A percentile compares a stretch with the other conserved stretches of the same genome.
Conservation (phyloP, 2,113 vertebrate species). For the Colaptes auratus region DNA sequence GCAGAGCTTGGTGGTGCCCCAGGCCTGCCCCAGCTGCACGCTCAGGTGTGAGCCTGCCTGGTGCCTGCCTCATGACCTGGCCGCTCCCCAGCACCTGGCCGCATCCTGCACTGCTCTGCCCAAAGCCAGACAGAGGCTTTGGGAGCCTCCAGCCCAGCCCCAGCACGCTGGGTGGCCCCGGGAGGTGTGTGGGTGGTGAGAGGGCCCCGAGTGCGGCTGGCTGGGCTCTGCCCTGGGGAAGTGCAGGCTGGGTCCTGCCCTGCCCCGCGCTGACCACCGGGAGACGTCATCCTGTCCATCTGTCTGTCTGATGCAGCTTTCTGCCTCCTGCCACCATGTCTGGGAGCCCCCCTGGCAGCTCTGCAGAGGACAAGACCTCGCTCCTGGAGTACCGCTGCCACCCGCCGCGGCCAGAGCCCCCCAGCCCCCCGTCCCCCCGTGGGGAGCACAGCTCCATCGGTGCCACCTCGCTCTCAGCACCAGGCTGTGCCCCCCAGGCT, state of each 20-base stretch:
- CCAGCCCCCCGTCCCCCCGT: rapidly evolving
- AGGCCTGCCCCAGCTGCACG: rapidly evolving
- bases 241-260: rapidly evolving
- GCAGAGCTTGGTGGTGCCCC: rapidly evolving
- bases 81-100: background rate
- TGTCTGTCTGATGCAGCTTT: background rate
- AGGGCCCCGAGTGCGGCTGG: rapidly evolving
- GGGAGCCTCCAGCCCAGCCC: background rate
- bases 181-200: rapidly evolving
- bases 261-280: background rate
- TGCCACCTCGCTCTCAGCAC: rapidly evolving
- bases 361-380: constrained; percentile 62
- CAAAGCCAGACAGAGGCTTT: rapidly evolving
- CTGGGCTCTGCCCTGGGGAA: background rate
- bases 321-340: background rate
- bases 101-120: background rate
- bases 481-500: background rate
- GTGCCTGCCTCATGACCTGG: background rate
- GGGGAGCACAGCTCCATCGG: background rate
- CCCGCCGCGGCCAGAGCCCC: background rate
- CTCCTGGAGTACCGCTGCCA: constrained; percentile 77
- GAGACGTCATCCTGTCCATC: background rate
- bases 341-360: background rate
- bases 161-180: rapidly evolving
- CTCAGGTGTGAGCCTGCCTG: background rate